A percentile compares a stretch with the other conserved stretches of the same genome.
These are phyloP conservation scores for Danio kyathit DNA, from an alignment of 2,797 vertebrate species.

Conservation along the genomic window DNA sequence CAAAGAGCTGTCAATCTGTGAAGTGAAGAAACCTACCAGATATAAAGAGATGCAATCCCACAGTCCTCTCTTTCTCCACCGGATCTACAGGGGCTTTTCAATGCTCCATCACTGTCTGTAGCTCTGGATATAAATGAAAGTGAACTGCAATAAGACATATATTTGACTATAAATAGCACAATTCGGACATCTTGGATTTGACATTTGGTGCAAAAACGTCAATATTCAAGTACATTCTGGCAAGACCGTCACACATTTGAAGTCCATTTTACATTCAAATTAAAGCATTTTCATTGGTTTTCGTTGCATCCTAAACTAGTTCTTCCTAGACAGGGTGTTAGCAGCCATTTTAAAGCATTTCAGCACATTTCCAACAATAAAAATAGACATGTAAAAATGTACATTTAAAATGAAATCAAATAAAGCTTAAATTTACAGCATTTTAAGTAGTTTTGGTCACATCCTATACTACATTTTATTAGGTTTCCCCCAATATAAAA, in stretches of 20 bases:
- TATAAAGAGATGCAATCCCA: slow-evolving; percentile 10
- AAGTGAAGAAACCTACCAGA: not conserved
- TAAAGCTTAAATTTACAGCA: no score
- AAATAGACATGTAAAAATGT: not conserved
- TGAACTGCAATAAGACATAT: not conserved
- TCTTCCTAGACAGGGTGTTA: not conserved
- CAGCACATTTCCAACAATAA: not conserved
- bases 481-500: no score
- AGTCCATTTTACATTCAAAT: not conserved
- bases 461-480: no score
- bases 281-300: not conserved
- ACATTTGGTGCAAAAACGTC: not conserved
- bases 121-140: not conserved
- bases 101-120: not conserved
- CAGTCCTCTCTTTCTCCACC: not conserved
- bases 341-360: not conserved
- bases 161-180: no score
- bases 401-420: no score
- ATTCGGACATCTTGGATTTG: no score
- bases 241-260: not conserved
- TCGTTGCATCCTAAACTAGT: not conserved
- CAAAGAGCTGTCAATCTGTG: not conserved
- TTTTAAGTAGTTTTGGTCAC: no score
- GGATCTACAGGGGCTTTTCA: not conserved
- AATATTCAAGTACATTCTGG: not conserved